phyloP scores from a whole-genome alignment of 2,113 vertebrate species.

The Trochalopteron elliotii region DNA sequence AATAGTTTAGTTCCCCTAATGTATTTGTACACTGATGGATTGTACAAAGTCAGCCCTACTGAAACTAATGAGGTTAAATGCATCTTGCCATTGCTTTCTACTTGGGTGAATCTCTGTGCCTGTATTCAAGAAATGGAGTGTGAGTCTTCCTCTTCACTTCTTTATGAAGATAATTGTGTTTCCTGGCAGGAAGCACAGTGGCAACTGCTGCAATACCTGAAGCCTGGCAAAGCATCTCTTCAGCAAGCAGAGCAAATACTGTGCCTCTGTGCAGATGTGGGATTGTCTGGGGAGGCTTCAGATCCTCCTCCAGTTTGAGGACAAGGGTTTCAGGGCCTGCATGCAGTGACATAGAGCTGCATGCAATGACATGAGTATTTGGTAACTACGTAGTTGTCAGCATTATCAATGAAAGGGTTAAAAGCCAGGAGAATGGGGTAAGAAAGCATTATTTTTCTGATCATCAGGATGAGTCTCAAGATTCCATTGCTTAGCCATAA shows the following conservation, averaged over 20 bases:
- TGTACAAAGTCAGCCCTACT: constrained; percentile 66
- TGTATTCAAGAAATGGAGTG: constrained; percentile 6
- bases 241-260: not conserved
- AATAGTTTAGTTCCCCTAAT: constrained; percentile 77
- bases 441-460: not conserved
- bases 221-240: not conserved
- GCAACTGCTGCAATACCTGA: not conserved
- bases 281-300: not conserved
- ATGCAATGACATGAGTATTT: not conserved
- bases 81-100: constrained; percentile 71
- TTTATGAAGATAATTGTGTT: constrained; percentile 17
- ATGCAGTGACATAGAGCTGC: not conserved
- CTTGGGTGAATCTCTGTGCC: constrained; percentile 55
- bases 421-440: not conserved
- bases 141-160: not conserved
- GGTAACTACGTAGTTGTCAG: not conserved
- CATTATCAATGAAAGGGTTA: rapidly evolving
- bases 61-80: constrained; percentile 80
- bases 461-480: not conserved
- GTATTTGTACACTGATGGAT: constrained; percentile 75
- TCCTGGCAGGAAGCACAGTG: not conserved
- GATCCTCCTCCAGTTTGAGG: not conserved
- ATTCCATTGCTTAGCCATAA: not conserved
- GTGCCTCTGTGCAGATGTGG: not conserved
- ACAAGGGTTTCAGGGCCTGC: not conserved